Conservation (phyloP, 2,888 invertebrate species). For the Volucella inflata region DNA sequence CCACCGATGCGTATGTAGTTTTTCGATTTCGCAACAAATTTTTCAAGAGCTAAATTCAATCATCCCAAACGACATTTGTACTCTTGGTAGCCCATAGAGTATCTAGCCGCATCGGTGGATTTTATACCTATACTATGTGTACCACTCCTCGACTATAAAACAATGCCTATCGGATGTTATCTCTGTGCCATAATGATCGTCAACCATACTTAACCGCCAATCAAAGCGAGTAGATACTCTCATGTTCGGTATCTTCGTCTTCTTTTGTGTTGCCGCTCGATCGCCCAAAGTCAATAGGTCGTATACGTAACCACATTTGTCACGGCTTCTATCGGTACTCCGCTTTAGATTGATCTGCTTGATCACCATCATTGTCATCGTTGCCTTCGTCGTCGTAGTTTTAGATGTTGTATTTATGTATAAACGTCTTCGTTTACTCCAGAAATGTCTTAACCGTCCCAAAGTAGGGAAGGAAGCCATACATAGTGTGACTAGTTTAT, state of each 20-base stretch:
- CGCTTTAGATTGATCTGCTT: constrained; percentile 50
- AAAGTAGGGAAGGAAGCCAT: constrained; percentile 62
- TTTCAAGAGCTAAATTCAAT: constrained; percentile 39
- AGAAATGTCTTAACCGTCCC: constrained; percentile 61
- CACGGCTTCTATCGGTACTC: constrained; percentile 43
- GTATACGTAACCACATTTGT: constrained; percentile 72
- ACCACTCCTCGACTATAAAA: constrained; percentile 54
- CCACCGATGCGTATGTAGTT: no score
- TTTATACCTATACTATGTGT: neutral
- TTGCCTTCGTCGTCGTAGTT: neutral
- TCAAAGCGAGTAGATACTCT: constrained; percentile 23
- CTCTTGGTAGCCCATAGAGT: neutral
- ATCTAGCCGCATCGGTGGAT: no score
- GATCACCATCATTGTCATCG: constrained; percentile 27
- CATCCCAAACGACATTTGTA: constrained; percentile 30
- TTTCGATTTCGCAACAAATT: constrained; percentile 22
- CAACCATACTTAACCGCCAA: constrained; percentile 38
- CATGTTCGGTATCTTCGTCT: constrained; percentile 15
- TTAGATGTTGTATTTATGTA: no score
- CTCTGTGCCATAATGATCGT: constrained; percentile 61
- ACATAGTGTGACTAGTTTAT: constrained; percentile 58
- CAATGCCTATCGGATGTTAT: constrained; percentile 56
- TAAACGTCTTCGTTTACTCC: constrained; percentile 31
- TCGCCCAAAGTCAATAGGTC: constrained; percentile 75
- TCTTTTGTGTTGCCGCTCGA: constrained; percentile 74